Evolutionary conservation across 2,888 invertebrate genomes (phyloP).

Genomic region (Unio delphinus): DNA sequence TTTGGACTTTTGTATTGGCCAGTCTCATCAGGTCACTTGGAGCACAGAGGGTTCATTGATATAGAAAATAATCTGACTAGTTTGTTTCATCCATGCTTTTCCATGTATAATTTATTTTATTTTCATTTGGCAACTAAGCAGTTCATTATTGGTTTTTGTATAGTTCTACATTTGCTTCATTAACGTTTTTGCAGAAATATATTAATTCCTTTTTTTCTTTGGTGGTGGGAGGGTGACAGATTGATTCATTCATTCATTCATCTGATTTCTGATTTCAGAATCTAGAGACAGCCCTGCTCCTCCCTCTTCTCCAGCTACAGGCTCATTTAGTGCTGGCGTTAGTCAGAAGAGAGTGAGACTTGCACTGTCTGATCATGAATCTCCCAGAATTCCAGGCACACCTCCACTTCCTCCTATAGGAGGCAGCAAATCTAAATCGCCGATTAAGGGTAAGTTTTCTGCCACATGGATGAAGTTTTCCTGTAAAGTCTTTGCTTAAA

Average conservation of each 20-base stretch:
- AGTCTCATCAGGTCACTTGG: too few relatives aligned
- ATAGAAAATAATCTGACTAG: too few relatives aligned
- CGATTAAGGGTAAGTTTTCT: too few relatives aligned
- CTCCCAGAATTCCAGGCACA: constrained; percentile 27
- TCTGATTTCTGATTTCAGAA: constrained; percentile 11
- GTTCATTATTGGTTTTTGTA: background rate
- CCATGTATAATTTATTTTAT: too few relatives aligned
- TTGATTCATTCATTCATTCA: background rate
- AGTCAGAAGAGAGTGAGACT: constrained; percentile 38
- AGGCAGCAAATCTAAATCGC: constrained; percentile 3
- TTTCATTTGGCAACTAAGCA: too few relatives aligned
- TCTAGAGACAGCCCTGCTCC: constrained; percentile 22
- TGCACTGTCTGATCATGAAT: constrained; percentile 30
- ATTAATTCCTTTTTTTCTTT: background rate
- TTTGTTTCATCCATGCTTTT: too few relatives aligned
- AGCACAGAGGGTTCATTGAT: too few relatives aligned
- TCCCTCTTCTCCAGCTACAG: constrained; percentile 28
- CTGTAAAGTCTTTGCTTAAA: too few relatives aligned
- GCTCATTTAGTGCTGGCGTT: constrained; percentile 17
- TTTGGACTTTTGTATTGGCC: too few relatives aligned
- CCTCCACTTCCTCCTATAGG: constrained; percentile 50
- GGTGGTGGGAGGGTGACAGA: background rate
- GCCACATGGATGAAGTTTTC: too few relatives aligned
- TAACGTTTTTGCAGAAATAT: background rate
- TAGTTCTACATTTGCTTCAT: background rate